phyloP scores from a whole-genome alignment of 37 sponge, comb jelly and placozoan genomes.

The Halisarca cf. caerulea region DNA sequence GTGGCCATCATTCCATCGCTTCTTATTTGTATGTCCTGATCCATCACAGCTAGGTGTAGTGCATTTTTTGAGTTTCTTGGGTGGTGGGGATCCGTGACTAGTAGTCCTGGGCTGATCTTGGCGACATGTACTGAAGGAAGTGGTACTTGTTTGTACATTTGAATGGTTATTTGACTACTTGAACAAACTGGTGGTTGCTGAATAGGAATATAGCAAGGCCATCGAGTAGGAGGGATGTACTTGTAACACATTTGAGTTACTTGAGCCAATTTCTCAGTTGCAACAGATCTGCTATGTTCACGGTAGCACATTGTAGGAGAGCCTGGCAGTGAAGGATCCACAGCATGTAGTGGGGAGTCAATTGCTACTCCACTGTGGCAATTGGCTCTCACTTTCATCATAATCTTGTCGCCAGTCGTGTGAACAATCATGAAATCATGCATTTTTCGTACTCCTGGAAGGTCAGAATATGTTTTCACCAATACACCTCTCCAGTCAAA shows the following conservation, averaged over 20 bases:
- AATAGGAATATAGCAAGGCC: background rate
- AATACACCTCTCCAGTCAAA: background rate
- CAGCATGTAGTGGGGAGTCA: background rate
- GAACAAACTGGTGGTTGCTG: background rate
- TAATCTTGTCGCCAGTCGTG: background rate
- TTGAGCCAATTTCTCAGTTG: background rate
- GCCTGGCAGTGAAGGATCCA: background rate
- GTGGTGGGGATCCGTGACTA: background rate
- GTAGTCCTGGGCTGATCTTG: slow-evolving; percentile 10
- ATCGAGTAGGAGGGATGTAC: background rate
- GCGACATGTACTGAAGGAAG: background rate
- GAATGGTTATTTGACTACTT: background rate
- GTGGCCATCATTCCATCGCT: background rate
- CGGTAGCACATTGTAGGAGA: background rate
- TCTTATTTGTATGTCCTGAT: slow-evolving; percentile 1
- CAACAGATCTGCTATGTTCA: background rate
- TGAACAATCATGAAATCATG: background rate
- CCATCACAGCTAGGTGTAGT: slow-evolving; percentile 1
- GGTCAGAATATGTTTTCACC: background rate
- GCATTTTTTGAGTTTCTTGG: slow-evolving; percentile 5
- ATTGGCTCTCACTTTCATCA: background rate
- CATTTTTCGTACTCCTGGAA: background rate
- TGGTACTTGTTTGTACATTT: background rate
- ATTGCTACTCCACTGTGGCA: background rate
- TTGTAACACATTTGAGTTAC: background rate